Conservation (phyloP, 2,113 vertebrate genomes). For the Sminthopsis crassicaudata region DNA sequence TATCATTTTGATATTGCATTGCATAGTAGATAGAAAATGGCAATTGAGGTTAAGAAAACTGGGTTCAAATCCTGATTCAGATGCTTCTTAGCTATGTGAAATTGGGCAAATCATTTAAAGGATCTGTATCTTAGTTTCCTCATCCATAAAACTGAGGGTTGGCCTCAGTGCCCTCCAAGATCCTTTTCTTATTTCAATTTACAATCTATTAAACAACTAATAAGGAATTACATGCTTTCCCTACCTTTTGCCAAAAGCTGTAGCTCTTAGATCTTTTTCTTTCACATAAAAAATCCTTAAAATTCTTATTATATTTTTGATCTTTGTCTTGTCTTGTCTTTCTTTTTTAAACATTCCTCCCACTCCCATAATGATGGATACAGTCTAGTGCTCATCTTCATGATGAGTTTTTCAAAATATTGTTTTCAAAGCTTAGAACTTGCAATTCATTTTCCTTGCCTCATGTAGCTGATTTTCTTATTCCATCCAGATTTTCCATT, state of each 20-base stretch:
- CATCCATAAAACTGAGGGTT: background rate
- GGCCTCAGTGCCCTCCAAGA: background rate
- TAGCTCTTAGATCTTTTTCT: slow-evolving; percentile 7
- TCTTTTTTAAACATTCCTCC: background rate
- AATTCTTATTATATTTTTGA: background rate
- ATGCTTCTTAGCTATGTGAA: background rate
- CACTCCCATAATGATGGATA: background rate
- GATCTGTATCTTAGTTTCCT: background rate
- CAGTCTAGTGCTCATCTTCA: background rate
- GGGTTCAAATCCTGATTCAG: background rate
- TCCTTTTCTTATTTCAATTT: background rate
- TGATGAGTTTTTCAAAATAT: background rate
- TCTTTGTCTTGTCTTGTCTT: background rate
- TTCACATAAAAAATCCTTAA: background rate
- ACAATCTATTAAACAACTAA: background rate
- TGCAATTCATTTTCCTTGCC: background rate
- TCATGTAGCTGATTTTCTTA: background rate
- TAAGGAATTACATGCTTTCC: background rate
- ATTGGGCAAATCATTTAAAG: background rate
- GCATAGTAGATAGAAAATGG: background rate
- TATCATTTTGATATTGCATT: background rate
- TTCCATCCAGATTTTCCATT: slow-evolving; percentile 26
- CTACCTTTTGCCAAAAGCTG: background rate
- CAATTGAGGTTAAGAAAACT: background rate
- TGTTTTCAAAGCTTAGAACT: slow-evolving; percentile 22